Base-by-base conservation (phyloP, 2,113 vertebrate species). In the Tamias sibiricus region DNA sequence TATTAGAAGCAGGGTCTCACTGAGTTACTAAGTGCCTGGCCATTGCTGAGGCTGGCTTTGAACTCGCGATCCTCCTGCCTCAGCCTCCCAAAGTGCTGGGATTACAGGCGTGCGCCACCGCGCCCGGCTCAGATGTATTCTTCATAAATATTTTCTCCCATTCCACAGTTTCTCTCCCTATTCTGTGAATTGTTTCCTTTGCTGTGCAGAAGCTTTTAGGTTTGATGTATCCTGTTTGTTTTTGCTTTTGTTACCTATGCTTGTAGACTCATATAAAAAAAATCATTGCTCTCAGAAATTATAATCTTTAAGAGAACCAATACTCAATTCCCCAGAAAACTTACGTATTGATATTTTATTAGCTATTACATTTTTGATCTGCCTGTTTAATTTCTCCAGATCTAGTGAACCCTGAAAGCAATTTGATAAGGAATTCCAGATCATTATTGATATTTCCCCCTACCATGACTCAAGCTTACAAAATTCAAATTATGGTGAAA, bases 401-500 rank as follows among this genome's bases (percentile, higher is more conserved):
- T 37, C 6, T 49, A 80, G 76, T 88, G 77, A 93, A 88, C 64
- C 76, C 64, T 95, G 72, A 91, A 93, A 84, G 57, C 62, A 93
- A 54, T 88, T 91, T 85, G 69, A 87, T 44, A 91, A 91, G 44
- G 90, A 62, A 72, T 93, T 35, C 22, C 40, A 59, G 40, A 74
- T 93, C 81, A 84, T 91, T 95, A 93, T 54, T 88, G 77, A 75
- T 71, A 40, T 88, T 88, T 74, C 40, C 72, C 16, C 24, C 91
- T 8, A 22, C 59, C 28, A 84, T 71, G 24, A 90, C 54, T 44
- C 30, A 95, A 37, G 57, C 82, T 96, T 42, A 37, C 57, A 81
- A 72, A 91, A 85, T 95, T 91, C 84, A 47, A 94, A 95, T 93
- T 88, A 47, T 40, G 54, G 3, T 89, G 37, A 57, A 85, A 88